Evolutionary conservation across 2,888 invertebrate genomes (phyloP).

Genomic region (Gibbula magus): DNA sequence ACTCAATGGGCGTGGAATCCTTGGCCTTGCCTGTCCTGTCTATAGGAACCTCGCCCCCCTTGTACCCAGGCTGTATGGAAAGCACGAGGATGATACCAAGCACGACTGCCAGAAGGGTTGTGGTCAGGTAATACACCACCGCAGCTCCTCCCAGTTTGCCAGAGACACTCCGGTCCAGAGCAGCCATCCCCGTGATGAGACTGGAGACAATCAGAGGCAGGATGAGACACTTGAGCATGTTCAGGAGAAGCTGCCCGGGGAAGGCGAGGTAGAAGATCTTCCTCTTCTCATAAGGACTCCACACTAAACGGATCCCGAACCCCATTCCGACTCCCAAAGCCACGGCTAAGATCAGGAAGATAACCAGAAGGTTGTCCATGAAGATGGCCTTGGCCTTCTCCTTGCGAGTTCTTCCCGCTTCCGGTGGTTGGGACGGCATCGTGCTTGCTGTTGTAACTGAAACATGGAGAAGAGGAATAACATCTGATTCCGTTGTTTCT

Average conservation of each 20-base stretch:
- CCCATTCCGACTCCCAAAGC: conserved; percentile 77
- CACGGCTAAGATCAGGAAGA: conserved; percentile 79
- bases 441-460: no score
- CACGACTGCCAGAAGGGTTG: conserved; percentile 93
- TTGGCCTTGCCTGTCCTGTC: conserved; percentile 42
- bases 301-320: conserved; percentile 78
- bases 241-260: conserved; percentile 82
- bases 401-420: not conserved
- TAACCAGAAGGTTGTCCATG: conserved; percentile 77
- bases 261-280: conserved; percentile 80
- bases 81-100: conserved; percentile 92
- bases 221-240: conserved; percentile 80
- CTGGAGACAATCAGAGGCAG: conserved; percentile 82
- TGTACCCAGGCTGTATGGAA: conserved; percentile 86
- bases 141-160: conserved; percentile 87
- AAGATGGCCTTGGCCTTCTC: conserved; percentile 31
- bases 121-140: conserved; percentile 92
- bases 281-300: conserved; percentile 81
- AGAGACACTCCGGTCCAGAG: conserved; percentile 90
- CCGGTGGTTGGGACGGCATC: no score
- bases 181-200: conserved; percentile 84
- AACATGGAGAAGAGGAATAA: no score
- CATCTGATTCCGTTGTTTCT: no score
- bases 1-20: conserved; percentile 52
- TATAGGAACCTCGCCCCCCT: conserved; percentile 38